phyloP scores from a whole-genome alignment of 2,113 vertebrate genomes.

The Tragelaphus buxtoni region DNA sequence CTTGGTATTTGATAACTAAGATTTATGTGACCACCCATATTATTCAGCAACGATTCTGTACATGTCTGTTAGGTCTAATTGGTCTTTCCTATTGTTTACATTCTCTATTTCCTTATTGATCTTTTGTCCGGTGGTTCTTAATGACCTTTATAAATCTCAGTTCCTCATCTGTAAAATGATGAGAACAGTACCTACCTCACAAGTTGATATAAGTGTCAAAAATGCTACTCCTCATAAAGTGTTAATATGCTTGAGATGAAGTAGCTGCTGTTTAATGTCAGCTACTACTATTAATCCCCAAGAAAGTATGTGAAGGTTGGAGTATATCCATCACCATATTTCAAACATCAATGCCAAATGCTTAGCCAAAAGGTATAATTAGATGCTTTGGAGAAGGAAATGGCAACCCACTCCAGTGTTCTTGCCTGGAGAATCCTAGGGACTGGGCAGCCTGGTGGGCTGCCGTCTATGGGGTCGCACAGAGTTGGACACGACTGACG shows the following conservation, averaged over 20 bases:
- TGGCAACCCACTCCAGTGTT: too few species aligned
- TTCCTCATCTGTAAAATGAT: conserved; percentile 23
- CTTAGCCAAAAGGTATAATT: neutral
- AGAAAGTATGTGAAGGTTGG: neutral
- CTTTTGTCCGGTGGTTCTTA: neutral
- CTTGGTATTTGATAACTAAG: neutral
- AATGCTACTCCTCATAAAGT: neutral
- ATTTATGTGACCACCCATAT: neutral
- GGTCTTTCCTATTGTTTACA: neutral
- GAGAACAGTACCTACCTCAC: neutral
- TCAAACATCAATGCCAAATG: neutral
- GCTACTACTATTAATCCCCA: neutral
- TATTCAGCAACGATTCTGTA: neutral
- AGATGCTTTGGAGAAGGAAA: neutral
- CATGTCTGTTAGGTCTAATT: neutral
- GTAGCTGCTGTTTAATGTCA: neutral
- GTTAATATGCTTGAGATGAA: neutral
- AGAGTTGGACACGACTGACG: too few species aligned
- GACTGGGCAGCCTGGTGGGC: too few species aligned
- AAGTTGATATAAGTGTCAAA: neutral
- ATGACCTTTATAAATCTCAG: neutral
- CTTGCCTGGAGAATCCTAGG: too few species aligned
- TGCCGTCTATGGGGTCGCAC: too few species aligned
- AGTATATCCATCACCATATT: neutral
- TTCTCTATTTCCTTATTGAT: neutral